Percentiles rank a stretch among this genome's conserved stretches.
Conservation (phyloP, 1,140 invertebrate species). For the Drosophila miranda region DNA sequence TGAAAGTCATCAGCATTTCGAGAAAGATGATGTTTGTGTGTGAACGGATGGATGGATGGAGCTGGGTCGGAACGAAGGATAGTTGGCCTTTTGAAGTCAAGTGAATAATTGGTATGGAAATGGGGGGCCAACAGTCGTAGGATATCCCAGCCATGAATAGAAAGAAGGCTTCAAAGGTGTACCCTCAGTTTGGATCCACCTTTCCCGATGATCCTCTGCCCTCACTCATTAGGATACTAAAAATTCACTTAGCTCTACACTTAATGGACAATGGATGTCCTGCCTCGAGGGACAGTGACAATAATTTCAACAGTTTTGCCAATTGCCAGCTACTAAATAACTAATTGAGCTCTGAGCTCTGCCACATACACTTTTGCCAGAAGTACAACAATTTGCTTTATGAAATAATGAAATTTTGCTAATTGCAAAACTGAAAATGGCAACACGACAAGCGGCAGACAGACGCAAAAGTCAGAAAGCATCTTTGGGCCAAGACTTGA, state of each 20-base stretch:
- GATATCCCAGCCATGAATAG: not conserved
- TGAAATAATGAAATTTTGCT: slow-evolving; percentile 70
- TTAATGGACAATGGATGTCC: slow-evolving; percentile 36
- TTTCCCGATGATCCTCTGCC: too few species aligned
- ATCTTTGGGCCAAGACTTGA: slow-evolving; percentile 39
- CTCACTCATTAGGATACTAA: slow-evolving; percentile 31
- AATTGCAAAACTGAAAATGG: slow-evolving; percentile 54
- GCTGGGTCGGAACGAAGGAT: slow-evolving; percentile 4
- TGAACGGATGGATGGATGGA: slow-evolving; percentile 22
- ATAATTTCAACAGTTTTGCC: slow-evolving; percentile 45
- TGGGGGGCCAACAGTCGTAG: too few species aligned
- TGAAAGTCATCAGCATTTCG: slow-evolving; percentile 37
- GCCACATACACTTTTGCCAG: slow-evolving; percentile 40
- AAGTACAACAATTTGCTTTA: slow-evolving; percentile 36
- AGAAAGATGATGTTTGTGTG: slow-evolving; percentile 14
- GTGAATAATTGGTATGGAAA: not conserved
- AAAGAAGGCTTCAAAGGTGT: too few species aligned
- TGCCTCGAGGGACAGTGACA: slow-evolving; percentile 9
- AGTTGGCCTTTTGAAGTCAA: slow-evolving; percentile 9
- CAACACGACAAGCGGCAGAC: slow-evolving; percentile 8
- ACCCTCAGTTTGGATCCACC: too few species aligned
- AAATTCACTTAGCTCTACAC: slow-evolving; percentile 39
- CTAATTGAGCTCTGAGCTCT: slow-evolving; percentile 52
- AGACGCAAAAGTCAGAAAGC: slow-evolving; percentile 33
- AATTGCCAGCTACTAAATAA: slow-evolving; percentile 68